These are phyloP conservation scores for Nomia melanderi DNA, from an alignment of 1,140 invertebrate species.

Conservation along the genomic window DNA sequence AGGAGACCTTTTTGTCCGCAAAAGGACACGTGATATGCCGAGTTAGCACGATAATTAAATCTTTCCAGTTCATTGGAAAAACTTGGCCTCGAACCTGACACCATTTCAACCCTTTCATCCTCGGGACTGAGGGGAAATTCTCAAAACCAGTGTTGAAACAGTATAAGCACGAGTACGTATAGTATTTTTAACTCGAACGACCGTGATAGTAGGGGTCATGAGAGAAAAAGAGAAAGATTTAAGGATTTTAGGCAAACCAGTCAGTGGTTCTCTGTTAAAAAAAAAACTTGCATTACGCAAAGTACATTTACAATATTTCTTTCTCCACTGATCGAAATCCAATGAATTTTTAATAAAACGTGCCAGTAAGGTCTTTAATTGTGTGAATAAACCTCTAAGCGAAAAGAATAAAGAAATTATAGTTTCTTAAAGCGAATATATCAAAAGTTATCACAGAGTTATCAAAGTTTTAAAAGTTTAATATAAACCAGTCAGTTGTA, in stretches of 20 bases:
- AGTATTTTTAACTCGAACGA: conserved; percentile 62
- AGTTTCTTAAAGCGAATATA: too few relatives aligned
- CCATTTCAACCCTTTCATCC: conserved; percentile 24
- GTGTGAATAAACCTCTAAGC: too few relatives aligned
- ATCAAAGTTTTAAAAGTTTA: conserved; percentile 62
- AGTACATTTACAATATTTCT: not conserved
- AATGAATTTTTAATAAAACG: too few relatives aligned
- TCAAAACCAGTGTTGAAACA: conserved; percentile 46
- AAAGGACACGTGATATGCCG: not conserved
- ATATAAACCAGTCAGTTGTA: conserved; percentile 41
- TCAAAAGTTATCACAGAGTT: too few relatives aligned
- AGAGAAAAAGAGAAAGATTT: conserved; percentile 62
- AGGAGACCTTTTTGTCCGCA: not conserved
- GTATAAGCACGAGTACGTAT: conserved; percentile 23
- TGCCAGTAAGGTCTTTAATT: too few relatives aligned
- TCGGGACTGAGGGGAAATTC: conserved; percentile 39
- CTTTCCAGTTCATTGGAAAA: not conserved
- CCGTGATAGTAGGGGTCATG: conserved; percentile 27
- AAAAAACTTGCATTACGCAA: not conserved
- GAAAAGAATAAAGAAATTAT: too few relatives aligned
- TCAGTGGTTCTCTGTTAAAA: conserved; percentile 38
- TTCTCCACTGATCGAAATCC: not conserved
- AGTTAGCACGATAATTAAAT: not conserved
- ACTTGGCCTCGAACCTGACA: not conserved
- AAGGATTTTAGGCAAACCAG: conserved; percentile 42